Percentiles rank a stretch among this genome's conserved stretches.
Conservation (phyloP, 2,888 invertebrate species). For the Athripsodes cinereus region DNA sequence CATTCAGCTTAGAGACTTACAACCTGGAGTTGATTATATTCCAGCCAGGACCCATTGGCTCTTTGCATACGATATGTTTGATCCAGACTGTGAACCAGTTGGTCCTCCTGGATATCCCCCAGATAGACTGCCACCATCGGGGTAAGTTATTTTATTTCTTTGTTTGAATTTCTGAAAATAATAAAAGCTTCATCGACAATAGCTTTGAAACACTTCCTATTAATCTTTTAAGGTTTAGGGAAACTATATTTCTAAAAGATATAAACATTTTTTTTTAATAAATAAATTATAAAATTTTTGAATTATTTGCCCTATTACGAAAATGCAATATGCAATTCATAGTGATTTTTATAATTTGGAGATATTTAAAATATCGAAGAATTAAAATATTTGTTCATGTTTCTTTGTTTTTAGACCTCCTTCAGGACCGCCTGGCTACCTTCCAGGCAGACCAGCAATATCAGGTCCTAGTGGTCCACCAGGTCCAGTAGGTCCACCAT, state of each 20-base stretch:
- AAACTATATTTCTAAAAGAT: too few relatives aligned
- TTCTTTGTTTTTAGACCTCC: constrained; percentile 11
- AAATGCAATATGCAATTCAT: too few relatives aligned
- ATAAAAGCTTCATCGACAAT: too few relatives aligned
- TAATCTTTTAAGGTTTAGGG: too few relatives aligned
- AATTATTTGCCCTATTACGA: too few relatives aligned
- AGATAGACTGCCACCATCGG: background rate
- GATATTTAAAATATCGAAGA: too few relatives aligned
- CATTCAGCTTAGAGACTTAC: constrained; percentile 67
- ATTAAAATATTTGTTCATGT: too few relatives aligned
- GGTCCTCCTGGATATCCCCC: constrained; percentile 10
- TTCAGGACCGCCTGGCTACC: background rate
- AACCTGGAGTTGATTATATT: constrained; percentile 66
- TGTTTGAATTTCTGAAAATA: too few relatives aligned
- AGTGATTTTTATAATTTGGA: too few relatives aligned
- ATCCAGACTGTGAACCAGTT: constrained; percentile 55
- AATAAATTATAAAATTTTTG: too few relatives aligned
- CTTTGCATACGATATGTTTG: constrained; percentile 74
- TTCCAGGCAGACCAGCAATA: background rate
- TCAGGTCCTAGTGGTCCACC: constrained; percentile 25
- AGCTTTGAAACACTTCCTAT: too few relatives aligned
- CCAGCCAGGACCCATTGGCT: constrained; percentile 64
- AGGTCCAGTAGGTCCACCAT: constrained; percentile 32
- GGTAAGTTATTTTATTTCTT: constrained; percentile 1
- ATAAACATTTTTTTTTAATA: too few relatives aligned